Evolutionary conservation across 37 sponge, comb jelly and placozoan genomes (phyloP), one percentile per base, ranked within the genome.

Genomic region (Agelas oroides): DNA sequence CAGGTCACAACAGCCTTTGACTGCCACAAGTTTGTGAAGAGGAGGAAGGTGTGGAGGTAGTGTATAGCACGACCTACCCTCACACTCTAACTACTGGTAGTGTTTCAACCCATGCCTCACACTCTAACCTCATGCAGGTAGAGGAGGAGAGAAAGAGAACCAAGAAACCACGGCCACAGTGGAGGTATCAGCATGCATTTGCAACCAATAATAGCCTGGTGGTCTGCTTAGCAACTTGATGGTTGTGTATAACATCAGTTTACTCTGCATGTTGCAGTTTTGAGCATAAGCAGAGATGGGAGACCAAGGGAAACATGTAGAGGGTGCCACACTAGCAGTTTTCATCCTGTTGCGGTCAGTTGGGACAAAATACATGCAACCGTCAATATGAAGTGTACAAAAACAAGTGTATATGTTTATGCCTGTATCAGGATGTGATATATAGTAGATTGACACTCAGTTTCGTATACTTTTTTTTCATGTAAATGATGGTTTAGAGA

Each of bases 271-370:
- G 30, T 27, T 67, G 21, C 64, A 92, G 92, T 21, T 87, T 88
- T 75, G 85, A 92, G 31, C 86, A 64, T 52, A 92, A 92, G 77
- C 75, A 92, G 46, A 69, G 73, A 17, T 92, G 93, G 93, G 93
- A 93, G 74, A 89, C 54, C n/a, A 89, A 93, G 32, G 82, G 86
- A 14, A 93, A 93, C 84, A 89, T 93, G 94, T 93, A 46, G 46
- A 46, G 8, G 3, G 46, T 46, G 46, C 46, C 8, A 8, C 8
- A 8, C 3, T 46, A 3, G 46, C 8, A 46, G 46, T 46, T 46
- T 3, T 8, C 46, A 46, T n/a, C n/a, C n/a, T n/a, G n/a, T n/a
- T n/a, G n/a, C n/a, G n/a, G n/a, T n/a, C n/a, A n/a, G n/a, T n/a
- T n/a, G n/a, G n/a, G n/a, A n/a, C n/a, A n/a, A n/a, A n/a, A n/a